Evolutionary conservation across 2,797 vertebrate species (phyloP).

Genomic region (Poecilia gillii): DNA sequence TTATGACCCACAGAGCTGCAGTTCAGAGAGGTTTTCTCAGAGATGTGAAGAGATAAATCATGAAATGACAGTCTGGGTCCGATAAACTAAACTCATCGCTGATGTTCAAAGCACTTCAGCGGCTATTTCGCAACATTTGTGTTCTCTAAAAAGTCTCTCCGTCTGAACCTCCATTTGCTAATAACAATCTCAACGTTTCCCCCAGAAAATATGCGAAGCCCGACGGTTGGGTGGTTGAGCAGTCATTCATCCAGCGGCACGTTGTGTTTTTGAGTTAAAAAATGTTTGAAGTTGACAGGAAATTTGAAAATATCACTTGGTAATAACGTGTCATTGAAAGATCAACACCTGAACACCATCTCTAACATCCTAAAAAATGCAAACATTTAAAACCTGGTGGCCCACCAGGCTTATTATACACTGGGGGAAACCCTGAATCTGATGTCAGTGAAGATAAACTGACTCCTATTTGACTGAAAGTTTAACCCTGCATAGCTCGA

Average conservation of each 20-base stretch:
- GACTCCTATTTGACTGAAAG: neutral
- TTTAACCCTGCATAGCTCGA: neutral
- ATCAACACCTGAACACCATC: too few relatives aligned
- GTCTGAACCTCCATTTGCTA: neutral
- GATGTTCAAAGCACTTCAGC: neutral
- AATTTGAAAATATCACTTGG: too few relatives aligned
- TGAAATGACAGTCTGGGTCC: constrained; percentile 8
- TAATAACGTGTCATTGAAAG: too few relatives aligned
- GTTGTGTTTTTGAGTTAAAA: too few relatives aligned
- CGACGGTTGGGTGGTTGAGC: too few relatives aligned
- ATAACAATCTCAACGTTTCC: neutral
- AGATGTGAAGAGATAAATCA: constrained; percentile 24
- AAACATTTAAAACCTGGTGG: too few relatives aligned
- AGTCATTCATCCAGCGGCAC: too few relatives aligned
- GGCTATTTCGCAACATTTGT: neutral
- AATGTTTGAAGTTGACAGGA: too few relatives aligned
- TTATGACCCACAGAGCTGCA: constrained; percentile 32
- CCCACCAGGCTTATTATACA: too few relatives aligned
- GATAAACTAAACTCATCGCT: neutral
- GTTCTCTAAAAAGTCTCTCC: neutral
- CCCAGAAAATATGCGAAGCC: too few relatives aligned
- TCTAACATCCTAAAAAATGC: too few relatives aligned
- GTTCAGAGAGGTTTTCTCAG: constrained; percentile 27
- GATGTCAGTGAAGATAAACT: neutral
- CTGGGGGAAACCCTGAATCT: neutral